Base-by-base conservation (phyloP, 2,113 vertebrate genomes). In the Accipiter virgatus region DNA sequence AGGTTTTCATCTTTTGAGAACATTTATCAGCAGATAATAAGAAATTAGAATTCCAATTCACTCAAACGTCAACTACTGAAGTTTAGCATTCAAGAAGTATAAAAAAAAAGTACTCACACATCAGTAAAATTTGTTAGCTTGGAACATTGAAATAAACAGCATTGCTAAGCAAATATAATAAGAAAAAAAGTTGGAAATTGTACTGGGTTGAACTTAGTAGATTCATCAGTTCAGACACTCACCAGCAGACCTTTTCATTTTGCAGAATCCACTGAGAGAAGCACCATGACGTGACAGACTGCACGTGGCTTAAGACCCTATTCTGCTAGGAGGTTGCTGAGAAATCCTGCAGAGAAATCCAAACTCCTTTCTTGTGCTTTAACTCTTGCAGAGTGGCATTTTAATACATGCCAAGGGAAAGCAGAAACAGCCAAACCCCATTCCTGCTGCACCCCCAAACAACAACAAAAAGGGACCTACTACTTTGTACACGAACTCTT, bases 1-100 rank as follows among this genome's bases (percentile, higher is more conserved):
- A 93, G 50, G 38, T 86, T 92, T 88, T 50, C 38, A 81, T 90
- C 67, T 88, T 96, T 22, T 62, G 59, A 92, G 88, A 92, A 83
- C n/a, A 47, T 81, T 95, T 78, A 86, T 62, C 85, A 92, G 85
- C 62, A 94, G 55, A 88, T 74, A 95, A 95, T 67, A 56, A 92
- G 47, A 95, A 96, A 95, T 93, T 47, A 93, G 67, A 93, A 93
- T 88, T 93, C 62, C n/a, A 82, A 18, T 81, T 83, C 67, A 47
- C 43, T 95, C 78, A 59, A 56, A 74, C 6, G 0, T 38, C 88
- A 78, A n/a, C 66, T 78, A 75, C 3, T 78, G 67, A 70, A 88
- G 90, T 78, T 90, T 13, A 48, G 79, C 58, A 90, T 94, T 77
- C 87, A 82, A n/a, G 29, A 62, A 87, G 29, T 4, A 56, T 34